Percentiles rank a stretch among this genome's conserved stretches.
phyloP scores from a whole-genome alignment of 1,140 invertebrate species.

The Ctenoplectra terminalis region DNA sequence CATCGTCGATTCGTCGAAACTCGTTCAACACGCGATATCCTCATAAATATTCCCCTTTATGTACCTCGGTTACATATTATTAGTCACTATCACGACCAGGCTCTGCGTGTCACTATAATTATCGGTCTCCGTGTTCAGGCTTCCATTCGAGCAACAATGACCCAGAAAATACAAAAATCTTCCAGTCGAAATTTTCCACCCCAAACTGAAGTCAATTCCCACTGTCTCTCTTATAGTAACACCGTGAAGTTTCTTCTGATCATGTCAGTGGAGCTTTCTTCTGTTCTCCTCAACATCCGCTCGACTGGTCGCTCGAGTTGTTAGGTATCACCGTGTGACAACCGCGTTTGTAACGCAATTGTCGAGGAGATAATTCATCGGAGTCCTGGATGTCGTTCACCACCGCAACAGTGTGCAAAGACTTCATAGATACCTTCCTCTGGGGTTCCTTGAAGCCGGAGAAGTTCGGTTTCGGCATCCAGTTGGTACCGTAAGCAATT shows the following conservation, averaged over 20 bases:
- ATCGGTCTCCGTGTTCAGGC: neutral
- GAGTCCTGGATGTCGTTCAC: constrained; percentile 50
- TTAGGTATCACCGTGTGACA: constrained; percentile 71
- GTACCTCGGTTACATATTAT: no score
- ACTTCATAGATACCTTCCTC: constrained; percentile 62
- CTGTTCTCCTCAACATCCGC: constrained; percentile 52
- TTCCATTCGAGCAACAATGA: neutral
- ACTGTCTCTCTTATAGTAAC: no score
- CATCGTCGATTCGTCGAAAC: neutral
- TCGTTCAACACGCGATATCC: constrained; percentile 1
- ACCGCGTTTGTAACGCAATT: constrained; percentile 64
- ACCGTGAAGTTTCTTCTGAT: neutral
- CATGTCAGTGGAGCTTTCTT: no score
- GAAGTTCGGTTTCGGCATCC: constrained; percentile 66
- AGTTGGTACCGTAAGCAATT: constrained; percentile 67
- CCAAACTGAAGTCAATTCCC: neutral
- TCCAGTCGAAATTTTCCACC: neutral
- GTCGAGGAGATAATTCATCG: constrained; percentile 25
- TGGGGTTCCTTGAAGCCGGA: constrained; percentile 64
- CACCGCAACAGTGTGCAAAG: constrained; percentile 59
- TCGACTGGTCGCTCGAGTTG: constrained; percentile 71
- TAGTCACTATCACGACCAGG: neutral
- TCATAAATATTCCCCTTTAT: neutral
- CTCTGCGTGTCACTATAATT: neutral
- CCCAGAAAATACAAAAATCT: constrained; percentile 1